phyloP scores from a whole-genome alignment of 2,113 vertebrate genomes.

The Gorilla gorilla region DNA sequence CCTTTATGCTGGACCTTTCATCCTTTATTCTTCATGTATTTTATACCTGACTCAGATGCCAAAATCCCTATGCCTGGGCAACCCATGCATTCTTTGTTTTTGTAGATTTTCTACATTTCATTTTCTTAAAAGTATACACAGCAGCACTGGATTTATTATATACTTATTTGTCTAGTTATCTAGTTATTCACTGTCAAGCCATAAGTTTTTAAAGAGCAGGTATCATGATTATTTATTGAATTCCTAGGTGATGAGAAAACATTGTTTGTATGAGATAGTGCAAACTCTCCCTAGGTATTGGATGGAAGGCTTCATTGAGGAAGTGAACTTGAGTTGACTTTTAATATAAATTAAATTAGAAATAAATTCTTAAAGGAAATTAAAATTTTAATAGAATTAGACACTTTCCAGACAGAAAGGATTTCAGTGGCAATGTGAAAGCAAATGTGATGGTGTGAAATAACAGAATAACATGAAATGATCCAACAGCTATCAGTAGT shows the following conservation, averaged over 20 bases:
- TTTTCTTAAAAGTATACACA: not conserved
- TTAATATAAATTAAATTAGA: not conserved
- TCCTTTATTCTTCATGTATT: not conserved
- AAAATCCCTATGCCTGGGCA: not conserved
- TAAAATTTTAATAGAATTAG: not conserved
- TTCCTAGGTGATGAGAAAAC: not conserved
- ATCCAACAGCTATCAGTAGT: not conserved
- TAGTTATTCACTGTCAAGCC: not conserved
- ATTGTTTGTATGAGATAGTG: not conserved
- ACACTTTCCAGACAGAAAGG: not conserved
- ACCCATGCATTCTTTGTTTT: not conserved
- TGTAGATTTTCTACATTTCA: not conserved
- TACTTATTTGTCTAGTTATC: not conserved
- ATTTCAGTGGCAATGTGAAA: not conserved
- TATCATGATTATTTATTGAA: not conserved
- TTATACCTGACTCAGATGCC: not conserved
- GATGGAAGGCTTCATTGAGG: not conserved
- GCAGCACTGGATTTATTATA: not conserved
- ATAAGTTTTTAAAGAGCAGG: not conserved
- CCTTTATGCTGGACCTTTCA: not conserved
- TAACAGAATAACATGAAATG: not conserved
- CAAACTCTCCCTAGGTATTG: not conserved
- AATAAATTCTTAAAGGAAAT: not conserved
- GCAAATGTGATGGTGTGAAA: not conserved
- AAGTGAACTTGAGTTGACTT: not conserved